Evolutionary conservation across 2,797 vertebrate species (phyloP).

Genomic region (Hephaestus fuliginosus): DNA sequence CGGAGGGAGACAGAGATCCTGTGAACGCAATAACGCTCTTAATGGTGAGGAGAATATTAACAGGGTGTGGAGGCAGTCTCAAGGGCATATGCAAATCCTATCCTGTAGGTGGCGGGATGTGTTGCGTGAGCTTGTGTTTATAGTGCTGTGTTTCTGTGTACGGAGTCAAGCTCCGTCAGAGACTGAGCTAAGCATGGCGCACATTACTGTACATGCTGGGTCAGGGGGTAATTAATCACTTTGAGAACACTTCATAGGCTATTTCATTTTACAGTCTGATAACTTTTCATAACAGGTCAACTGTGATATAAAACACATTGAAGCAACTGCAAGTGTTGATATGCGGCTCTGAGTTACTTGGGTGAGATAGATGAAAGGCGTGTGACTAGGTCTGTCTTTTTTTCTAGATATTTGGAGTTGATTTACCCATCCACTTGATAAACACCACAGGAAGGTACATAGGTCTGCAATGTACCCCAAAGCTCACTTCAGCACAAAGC

Average conservation of each 20-base stretch:
- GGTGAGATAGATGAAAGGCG: neutral
- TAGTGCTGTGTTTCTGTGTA: constrained; percentile 8
- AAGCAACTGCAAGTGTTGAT: constrained; percentile 23
- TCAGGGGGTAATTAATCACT: constrained; percentile 54
- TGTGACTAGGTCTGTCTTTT: neutral
- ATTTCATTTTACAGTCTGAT: constrained; percentile 60
- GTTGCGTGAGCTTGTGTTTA: constrained; percentile 23
- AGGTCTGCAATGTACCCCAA: constrained; percentile 14
- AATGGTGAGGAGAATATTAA: constrained; percentile 84
- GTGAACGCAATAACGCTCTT: constrained; percentile 78
- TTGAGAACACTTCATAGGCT: constrained; percentile 48
- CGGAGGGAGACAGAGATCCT: constrained; percentile 50
- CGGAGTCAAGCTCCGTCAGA: constrained; percentile 21
- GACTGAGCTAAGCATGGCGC: constrained; percentile 44
- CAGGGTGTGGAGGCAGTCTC: constrained; percentile 68
- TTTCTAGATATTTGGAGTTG: constrained; percentile 16
- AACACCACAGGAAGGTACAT: constrained; percentile 26
- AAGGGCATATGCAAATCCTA: constrained; percentile 75
- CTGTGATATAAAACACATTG: constrained; percentile 37
- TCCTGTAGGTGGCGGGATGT: constrained; percentile 63
- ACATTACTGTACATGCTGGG: constrained; percentile 36
- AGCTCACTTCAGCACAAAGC: constrained; percentile 42
- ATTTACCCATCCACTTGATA: constrained; percentile 30
- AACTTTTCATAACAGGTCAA: constrained; percentile 45
- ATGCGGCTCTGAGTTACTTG: neutral